Conservation (phyloP, 2,797 vertebrate genomes). For the Eutrigla gurnardus region DNA sequence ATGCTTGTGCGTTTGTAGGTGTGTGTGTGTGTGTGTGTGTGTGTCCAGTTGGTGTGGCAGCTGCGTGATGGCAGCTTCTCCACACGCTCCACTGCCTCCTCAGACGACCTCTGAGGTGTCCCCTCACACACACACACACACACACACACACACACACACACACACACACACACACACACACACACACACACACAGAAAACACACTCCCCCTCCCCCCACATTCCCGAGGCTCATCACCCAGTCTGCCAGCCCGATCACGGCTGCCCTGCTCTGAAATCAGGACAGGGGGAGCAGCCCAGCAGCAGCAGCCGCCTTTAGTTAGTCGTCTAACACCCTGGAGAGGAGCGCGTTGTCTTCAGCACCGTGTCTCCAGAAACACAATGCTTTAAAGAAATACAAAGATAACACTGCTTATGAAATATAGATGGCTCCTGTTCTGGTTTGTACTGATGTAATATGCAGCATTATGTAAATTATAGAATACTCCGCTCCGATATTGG, state of each 20-base stretch:
- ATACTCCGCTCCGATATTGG: slow-evolving; percentile 43
- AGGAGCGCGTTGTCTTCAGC: slow-evolving; percentile 42
- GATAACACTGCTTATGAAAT: slow-evolving; percentile 69
- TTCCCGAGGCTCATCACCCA: slow-evolving; percentile 54
- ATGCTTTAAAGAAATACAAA: slow-evolving; percentile 42
- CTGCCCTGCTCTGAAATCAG: slow-evolving; percentile 58
- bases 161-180: not conserved
- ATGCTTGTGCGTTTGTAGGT: slow-evolving; percentile 17
- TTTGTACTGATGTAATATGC: slow-evolving; percentile 78
- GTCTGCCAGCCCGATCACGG: slow-evolving; percentile 55
- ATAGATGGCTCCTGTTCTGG: slow-evolving; percentile 71
- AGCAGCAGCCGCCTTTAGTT: slow-evolving; percentile 55
- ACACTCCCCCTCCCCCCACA: not conserved
- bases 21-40: slow-evolving; percentile 23
- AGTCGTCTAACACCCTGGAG: slow-evolving; percentile 70
- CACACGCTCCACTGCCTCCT: slow-evolving; percentile 73
- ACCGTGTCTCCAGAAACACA: slow-evolving; percentile 36
- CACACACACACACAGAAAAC: slow-evolving; percentile 3
- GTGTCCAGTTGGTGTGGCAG: slow-evolving; percentile 72
- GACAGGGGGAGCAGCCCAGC: slow-evolving; percentile 50
- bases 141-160: slow-evolving; percentile 13
- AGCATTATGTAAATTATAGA: slow-evolving; percentile 76
- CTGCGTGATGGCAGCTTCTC: slow-evolving; percentile 73
- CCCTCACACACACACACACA: slow-evolving; percentile 37
- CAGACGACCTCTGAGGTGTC: slow-evolving; percentile 74